Evolutionary conservation across 2,113 vertebrate genomes (phyloP).

Genomic region (Megalops atlanticus): DNA sequence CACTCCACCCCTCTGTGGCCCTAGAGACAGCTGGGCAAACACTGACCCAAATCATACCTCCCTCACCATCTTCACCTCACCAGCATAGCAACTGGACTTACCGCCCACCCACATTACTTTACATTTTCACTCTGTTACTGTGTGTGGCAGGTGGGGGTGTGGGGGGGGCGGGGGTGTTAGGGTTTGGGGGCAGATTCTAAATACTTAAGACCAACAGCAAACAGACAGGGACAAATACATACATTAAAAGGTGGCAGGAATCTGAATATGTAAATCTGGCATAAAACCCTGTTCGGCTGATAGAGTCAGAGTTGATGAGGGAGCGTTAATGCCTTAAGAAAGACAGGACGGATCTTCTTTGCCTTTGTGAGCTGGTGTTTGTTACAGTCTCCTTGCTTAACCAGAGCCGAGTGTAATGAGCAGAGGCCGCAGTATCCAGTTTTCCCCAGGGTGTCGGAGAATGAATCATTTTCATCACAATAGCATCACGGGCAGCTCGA

Average conservation of each 20-base stretch:
- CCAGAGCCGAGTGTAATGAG: not conserved
- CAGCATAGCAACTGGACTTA: conserved; percentile 51
- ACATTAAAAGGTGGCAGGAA: conserved; percentile 39
- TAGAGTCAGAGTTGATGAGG: not conserved
- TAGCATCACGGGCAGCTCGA: not conserved
- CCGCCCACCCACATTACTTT: conserved; percentile 54
- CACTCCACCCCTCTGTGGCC: conserved; percentile 21
- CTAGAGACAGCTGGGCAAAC: conserved; percentile 63
- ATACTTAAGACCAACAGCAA: conserved; percentile 53
- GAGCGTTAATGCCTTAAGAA: not conserved
- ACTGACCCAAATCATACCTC: conserved; percentile 47
- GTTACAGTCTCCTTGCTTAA: not conserved
- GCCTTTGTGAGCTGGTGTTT: not conserved
- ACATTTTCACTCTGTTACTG: conserved; percentile 24
- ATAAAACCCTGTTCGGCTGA: not conserved
- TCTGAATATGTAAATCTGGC: conserved; percentile 31
- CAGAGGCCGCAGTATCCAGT: not conserved
- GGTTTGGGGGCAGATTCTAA: conserved; percentile 47
- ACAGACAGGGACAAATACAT: conserved; percentile 45
- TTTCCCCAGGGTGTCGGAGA: conserved; percentile 5
- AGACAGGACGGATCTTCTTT: not conserved
- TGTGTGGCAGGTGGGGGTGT: conserved; percentile 7
- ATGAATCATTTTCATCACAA: conserved; percentile 30
- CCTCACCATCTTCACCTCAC: conserved; percentile 29
- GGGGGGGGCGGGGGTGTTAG: conserved; percentile 11